These are phyloP conservation scores for Cichlasoma orientale DNA, from an alignment of 2,797 vertebrate species.

Conservation along the genomic window DNA sequence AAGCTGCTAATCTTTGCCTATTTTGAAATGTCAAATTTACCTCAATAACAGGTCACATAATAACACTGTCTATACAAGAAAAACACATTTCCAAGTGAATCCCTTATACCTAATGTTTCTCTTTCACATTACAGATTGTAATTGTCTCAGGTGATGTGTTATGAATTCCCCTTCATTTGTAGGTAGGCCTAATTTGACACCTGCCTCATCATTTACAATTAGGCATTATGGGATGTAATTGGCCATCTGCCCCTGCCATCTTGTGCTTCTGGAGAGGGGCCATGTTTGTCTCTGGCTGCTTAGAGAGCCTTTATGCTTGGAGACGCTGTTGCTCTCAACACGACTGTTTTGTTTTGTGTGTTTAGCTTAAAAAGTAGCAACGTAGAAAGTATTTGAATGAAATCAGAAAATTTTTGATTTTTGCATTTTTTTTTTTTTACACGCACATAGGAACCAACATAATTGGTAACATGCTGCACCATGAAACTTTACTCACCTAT, in stretches of 20 bases:
- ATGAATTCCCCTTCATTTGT: constrained; percentile 68
- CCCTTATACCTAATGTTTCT: not conserved
- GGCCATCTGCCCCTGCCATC: constrained; percentile 82
- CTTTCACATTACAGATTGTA: constrained; percentile 12
- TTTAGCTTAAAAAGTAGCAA: constrained; percentile 12
- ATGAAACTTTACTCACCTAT: not conserved
- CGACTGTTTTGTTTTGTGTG: constrained; percentile 14
- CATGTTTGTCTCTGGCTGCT: constrained; percentile 75
- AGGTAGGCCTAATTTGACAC: constrained; percentile 80
- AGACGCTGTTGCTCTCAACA: constrained; percentile 32
- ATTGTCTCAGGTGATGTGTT: constrained; percentile 18
- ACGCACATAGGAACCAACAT: not conserved
- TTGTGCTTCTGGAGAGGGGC: constrained; percentile 79
- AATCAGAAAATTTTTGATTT: too few relatives aligned
- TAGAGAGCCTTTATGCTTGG: constrained; percentile 50
- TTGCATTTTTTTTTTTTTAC: not conserved
- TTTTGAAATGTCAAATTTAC: constrained; percentile 18
- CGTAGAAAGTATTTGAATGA: not conserved
- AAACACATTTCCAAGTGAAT: not conserved
- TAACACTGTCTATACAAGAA: not conserved
- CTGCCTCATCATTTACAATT: constrained; percentile 84
- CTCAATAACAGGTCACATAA: not conserved
- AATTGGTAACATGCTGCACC: not conserved
- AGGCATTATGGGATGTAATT: constrained; percentile 81
- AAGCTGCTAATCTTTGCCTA: not conserved